Base-by-base conservation (phyloP, 1,140 invertebrate species). In the Trichogramma pretiosum region DNA sequence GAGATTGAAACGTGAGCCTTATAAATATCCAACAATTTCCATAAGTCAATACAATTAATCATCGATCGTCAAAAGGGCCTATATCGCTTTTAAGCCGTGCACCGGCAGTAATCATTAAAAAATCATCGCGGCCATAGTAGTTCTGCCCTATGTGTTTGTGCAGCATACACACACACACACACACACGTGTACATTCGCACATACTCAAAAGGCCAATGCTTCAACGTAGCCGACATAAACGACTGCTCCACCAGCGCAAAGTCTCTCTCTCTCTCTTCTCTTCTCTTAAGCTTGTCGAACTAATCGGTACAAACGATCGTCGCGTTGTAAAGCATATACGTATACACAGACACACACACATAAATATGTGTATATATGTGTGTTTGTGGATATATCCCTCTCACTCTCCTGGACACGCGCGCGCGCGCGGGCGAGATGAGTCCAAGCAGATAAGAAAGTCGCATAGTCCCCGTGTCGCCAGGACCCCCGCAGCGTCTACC, bases 221-320 rank as follows among this genome's bases (percentile, higher is more conserved):
- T 21, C 23, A 40, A 13, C 19, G 42, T 24, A 35, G 24, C 21
- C 22, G 21, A 35, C 22, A 14, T 23, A 16, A n/a, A n/a, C 42
- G 19, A 14, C 19, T 16, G 16, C 28, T 26, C 45, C 45, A 39
- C 23, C 17, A 24, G 28, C 23, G 42, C 48, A 38, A 46, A 46
- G 43, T 48, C 36, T 19, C 35, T 17, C 5, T 17, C 39, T 55
- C 55, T 59, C 63, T 69, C n/a, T n/a, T n/a, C n/a, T n/a, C n/a
- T n/a, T n/a, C n/a, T n/a, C n/a, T n/a, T n/a, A n/a, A n/a, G n/a
- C n/a, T n/a, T 70, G 68, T 72, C 65, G 65, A 72, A 72, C 68
- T 70, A 72, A 72, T 72, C 69, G 68, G 67, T 72, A 72, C 69
- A 72, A 72, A 70, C 68, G 69, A 72, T 72, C 69, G 67, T 72